A percentile compares a stretch with the other conserved stretches of the same genome.
Evolutionary conservation across 2,113 vertebrate genomes (phyloP).

Genomic region (Chamaetylas fuelleborni): DNA sequence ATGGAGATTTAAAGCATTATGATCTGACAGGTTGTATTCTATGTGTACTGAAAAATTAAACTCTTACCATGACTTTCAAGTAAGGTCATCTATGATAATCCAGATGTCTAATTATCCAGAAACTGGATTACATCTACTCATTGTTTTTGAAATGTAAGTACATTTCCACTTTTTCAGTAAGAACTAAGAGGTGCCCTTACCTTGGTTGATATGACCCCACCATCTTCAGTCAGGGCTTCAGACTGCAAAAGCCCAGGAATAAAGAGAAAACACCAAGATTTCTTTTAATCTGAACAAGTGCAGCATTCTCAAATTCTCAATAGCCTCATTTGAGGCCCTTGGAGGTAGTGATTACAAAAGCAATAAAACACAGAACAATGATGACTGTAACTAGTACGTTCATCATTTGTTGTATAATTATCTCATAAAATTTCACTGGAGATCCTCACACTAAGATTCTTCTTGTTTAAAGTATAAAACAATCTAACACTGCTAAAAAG

Average conservation of each 20-base stretch:
- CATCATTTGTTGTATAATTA: neutral
- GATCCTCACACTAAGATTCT: neutral
- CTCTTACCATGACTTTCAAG: neutral
- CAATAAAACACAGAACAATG: neutral
- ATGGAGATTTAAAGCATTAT: neutral
- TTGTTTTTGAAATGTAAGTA: neutral
- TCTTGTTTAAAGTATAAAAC: constrained; percentile 24
- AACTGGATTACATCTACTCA: neutral
- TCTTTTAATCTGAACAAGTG: neutral
- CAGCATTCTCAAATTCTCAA: neutral
- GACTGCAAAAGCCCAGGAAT: neutral
- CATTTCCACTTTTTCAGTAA: neutral
- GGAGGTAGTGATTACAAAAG: neutral
- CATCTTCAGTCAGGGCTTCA: neutral
- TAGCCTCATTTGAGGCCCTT: neutral
- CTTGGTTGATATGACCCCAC: neutral
- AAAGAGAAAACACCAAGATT: neutral
- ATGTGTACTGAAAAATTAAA: neutral
- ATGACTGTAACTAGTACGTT: neutral
- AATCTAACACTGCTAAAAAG: constrained; percentile 41
- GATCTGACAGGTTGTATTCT: neutral
- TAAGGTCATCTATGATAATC: neutral
- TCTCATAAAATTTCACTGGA: neutral
- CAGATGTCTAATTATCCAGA: neutral
- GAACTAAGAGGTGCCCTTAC: neutral